A percentile compares a stretch with the other conserved stretches of the same genome.
These are phyloP conservation scores for Pseudococcus viburni DNA, from an alignment of 2,888 invertebrate species.

Conservation along the genomic window DNA sequence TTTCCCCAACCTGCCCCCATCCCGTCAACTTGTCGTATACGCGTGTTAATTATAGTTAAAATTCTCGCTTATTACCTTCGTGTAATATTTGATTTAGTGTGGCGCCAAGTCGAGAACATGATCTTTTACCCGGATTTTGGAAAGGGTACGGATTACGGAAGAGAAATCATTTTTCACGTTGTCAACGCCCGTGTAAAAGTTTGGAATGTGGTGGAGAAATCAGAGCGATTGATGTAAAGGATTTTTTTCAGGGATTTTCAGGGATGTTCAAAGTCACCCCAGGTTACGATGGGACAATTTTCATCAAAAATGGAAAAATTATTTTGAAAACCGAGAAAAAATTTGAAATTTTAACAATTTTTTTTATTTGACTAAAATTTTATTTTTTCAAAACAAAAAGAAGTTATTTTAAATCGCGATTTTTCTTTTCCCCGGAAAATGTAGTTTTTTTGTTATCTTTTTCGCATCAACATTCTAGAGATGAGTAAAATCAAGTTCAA, in stretches of 20 bases:
- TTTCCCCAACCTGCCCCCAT: neutral
- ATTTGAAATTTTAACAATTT: neutral
- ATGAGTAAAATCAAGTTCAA: too few relatives aligned
- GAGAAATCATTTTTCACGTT: neutral
- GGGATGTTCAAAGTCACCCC: too few relatives aligned
- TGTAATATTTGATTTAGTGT: slow-evolving; percentile 54
- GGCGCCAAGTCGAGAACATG: slow-evolving; percentile 46
- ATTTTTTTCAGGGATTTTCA: too few relatives aligned
- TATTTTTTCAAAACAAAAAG: too few relatives aligned
- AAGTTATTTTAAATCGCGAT: too few relatives aligned
- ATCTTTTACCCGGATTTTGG: neutral
- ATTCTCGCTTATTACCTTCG: slow-evolving; percentile 16
- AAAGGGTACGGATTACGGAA: neutral
- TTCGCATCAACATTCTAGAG: too few relatives aligned
- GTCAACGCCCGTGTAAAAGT: neutral
- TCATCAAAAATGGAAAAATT: too few relatives aligned
- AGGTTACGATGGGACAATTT: too few relatives aligned
- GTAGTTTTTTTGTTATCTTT: too few relatives aligned
- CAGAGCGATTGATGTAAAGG: neutral
- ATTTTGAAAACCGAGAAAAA: neutral
- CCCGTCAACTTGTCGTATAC: neutral
- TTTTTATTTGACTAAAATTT: neutral
- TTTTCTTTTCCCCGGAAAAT: too few relatives aligned
- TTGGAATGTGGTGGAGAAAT: neutral
- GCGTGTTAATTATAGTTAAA: slow-evolving; percentile 28